Conservation (phyloP, 2,888 invertebrate species). For the Cantharis rufa region DNA sequence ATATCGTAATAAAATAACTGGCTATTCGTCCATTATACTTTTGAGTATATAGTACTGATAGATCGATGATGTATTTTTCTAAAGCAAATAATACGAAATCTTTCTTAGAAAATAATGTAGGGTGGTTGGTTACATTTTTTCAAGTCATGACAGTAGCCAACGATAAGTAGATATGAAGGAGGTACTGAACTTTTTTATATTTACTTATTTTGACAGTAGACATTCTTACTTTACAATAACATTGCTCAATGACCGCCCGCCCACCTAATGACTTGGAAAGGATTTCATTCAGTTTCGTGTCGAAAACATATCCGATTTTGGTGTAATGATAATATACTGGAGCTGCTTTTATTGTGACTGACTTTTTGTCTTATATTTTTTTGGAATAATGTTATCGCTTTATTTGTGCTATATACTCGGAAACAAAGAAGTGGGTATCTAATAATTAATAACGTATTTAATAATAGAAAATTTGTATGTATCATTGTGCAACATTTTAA, state of each 20-base stretch:
- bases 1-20: constrained; percentile 46
- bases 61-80: not conserved
- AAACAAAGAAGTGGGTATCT: constrained; percentile 52
- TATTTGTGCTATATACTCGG: constrained; percentile 50
- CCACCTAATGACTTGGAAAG: not conserved
- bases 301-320: not conserved
- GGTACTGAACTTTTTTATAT: not conserved
- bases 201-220: not conserved
- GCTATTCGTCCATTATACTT: constrained; percentile 54
- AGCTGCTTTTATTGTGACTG: not conserved
- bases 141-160: not conserved
- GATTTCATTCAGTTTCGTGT: not conserved
- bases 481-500: constrained; percentile 30
- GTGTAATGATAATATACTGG: not conserved
- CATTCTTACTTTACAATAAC: not conserved
- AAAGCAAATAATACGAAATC: not conserved
- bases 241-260: not conserved
- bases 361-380: not conserved
- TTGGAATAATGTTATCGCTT: constrained; percentile 2
- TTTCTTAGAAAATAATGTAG: not conserved
- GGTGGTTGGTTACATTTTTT: not conserved
- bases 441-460: constrained; percentile 44
- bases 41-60: constrained; percentile 51
- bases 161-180: not conserved
- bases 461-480: constrained; percentile 32